Conservation (phyloP, 1,140 invertebrate species). For the Macrostomum lignano region DNA sequence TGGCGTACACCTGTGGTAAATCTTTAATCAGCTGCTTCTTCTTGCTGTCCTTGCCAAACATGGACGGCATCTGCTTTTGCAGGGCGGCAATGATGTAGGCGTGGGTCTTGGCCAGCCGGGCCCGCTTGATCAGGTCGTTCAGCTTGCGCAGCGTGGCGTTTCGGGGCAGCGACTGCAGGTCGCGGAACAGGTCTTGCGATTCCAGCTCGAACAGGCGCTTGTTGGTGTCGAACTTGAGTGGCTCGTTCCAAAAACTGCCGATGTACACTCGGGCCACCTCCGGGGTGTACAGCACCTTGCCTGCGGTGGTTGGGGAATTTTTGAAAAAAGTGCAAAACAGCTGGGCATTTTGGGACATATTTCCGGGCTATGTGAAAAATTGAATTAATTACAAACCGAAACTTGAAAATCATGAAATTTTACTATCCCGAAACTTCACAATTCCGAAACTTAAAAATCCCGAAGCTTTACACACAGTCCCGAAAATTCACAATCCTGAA, state of each 20-base stretch:
- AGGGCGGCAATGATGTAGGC: slow-evolving; percentile 79
- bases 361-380: too few species aligned
- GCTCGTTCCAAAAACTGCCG: slow-evolving; percentile 89
- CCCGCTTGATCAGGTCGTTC: slow-evolving; percentile 85
- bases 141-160: slow-evolving; percentile 80
- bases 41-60: slow-evolving; percentile 72
- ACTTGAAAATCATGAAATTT: too few species aligned
- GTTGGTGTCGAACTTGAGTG: slow-evolving; percentile 48
- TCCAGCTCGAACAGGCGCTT: slow-evolving; percentile 68
- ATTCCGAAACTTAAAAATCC: too few species aligned
- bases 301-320: slow-evolving; percentile 23
- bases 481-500: too few species aligned
- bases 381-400: too few species aligned
- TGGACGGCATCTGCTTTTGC: slow-evolving; percentile 69
- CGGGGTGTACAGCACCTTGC: slow-evolving; percentile 52
- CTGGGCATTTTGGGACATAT: not conserved
- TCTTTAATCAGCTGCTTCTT: slow-evolving; percentile 91
- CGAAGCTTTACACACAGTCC: too few species aligned
- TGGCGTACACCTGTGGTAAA: slow-evolving; percentile 53
- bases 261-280: slow-evolving; percentile 94
- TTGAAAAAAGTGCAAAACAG: too few species aligned
- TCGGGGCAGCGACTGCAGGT: slow-evolving; percentile 64
- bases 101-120: slow-evolving; percentile 74
- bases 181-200: slow-evolving; percentile 76
- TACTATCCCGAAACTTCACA: too few species aligned